A percentile compares a stretch with the other conserved stretches of the same genome.
These are phyloP conservation scores for Magallana gigas DNA, from an alignment of 1,140 invertebrate species.

Conservation along the genomic window DNA sequence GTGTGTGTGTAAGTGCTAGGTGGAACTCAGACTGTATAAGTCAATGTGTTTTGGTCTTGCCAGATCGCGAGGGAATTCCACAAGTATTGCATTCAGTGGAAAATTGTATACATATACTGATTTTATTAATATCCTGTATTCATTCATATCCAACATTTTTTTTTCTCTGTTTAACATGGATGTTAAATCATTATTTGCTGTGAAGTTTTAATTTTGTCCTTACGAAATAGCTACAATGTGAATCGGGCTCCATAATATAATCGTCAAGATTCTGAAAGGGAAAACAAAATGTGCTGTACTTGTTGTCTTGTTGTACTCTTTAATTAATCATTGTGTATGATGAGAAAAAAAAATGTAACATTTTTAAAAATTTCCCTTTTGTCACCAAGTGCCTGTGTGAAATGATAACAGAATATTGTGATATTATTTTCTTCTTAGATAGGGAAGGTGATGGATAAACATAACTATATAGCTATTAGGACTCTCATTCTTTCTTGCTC, in stretches of 20 bases:
- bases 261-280: too few species aligned
- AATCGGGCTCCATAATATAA: too few species aligned
- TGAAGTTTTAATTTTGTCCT: too few species aligned
- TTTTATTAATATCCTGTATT: slow-evolving; percentile 10
- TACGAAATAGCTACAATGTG: too few species aligned
- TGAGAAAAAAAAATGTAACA: not conserved
- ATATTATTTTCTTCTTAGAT: not conserved
- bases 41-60: not conserved
- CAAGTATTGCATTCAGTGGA: not conserved
- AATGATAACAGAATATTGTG: slow-evolving; percentile 1
- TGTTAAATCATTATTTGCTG: too few species aligned
- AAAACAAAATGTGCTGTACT: too few species aligned
- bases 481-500: too few species aligned
- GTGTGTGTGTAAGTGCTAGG: not conserved
- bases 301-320: not conserved
- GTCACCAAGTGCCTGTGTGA: slow-evolving; percentile 26
- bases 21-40: not conserved
- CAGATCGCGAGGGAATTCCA: not conserved
- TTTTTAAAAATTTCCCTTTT: not conserved
- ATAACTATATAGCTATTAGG: too few species aligned
- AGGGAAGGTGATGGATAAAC: too few species aligned
- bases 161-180: too few species aligned
- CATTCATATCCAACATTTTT: not conserved
- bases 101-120: not conserved
- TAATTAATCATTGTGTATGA: not conserved